Conservation (phyloP, 2,797 vertebrate genomes). For the Enteromius treurensis region DNA sequence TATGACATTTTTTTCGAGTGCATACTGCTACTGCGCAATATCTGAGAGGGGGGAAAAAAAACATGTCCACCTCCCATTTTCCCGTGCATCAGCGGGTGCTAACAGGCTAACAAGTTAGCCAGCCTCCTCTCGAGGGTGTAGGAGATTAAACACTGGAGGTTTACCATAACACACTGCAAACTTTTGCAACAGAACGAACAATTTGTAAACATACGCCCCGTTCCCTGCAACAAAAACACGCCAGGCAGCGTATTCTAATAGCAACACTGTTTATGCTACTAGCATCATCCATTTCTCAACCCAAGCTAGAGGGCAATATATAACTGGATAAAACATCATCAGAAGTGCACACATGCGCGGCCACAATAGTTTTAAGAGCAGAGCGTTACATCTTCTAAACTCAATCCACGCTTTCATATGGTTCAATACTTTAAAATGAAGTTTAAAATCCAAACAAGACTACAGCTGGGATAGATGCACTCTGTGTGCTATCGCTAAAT, state of each 20-base stretch:
- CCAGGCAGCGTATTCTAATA: not conserved
- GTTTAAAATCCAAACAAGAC: slow-evolving; percentile 2
- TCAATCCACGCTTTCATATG: not conserved
- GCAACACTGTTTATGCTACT: slow-evolving; percentile 20
- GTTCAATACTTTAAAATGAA: slow-evolving; percentile 15
- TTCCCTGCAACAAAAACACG: not conserved
- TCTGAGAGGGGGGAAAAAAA: slow-evolving; percentile 62
- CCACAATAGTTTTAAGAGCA: not conserved
- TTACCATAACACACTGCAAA: not conserved
- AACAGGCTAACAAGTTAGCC: slow-evolving; percentile 59
- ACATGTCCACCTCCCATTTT: slow-evolving; percentile 87
- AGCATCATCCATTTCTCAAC: slow-evolving; percentile 31
- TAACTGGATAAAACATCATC: slow-evolving; percentile 2
- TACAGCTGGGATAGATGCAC: slow-evolving; percentile 18
- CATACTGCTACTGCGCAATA: slow-evolving; percentile 72
- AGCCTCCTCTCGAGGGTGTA: not conserved
- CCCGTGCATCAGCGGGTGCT: slow-evolving; percentile 82
- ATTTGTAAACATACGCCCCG: not conserved
- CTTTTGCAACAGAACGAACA: not conserved
- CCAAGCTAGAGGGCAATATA: slow-evolving; percentile 28
- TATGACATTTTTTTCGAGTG: slow-evolving; percentile 47
- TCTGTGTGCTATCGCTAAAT: slow-evolving; percentile 39
- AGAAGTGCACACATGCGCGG: not conserved
- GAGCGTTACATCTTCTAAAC: not conserved
- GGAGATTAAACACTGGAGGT: not conserved